phyloP scores from a whole-genome alignment of 2,113 vertebrate genomes.

The Cricetomys ansorgei region DNA sequence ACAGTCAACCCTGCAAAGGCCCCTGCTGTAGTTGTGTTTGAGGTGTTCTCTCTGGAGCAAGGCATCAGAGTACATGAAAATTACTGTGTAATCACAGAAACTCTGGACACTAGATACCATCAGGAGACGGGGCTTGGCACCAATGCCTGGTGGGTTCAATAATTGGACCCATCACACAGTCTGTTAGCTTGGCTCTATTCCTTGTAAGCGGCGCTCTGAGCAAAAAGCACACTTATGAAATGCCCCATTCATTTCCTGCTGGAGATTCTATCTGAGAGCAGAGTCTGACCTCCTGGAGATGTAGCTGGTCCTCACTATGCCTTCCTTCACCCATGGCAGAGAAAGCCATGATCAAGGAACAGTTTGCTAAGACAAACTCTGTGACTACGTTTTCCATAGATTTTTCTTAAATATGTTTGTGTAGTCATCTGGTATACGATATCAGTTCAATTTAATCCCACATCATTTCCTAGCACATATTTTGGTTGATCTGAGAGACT shows the following conservation, averaged over 20 bases:
- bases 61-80: not conserved
- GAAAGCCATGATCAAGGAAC: not conserved
- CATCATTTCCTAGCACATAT: not conserved
- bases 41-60: not conserved
- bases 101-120: not conserved
- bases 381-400: not conserved
- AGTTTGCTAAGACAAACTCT: not conserved
- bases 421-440: slow-evolving; percentile 3
- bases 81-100: not conserved
- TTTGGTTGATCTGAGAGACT: slow-evolving; percentile 38
- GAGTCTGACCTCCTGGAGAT: slow-evolving; percentile 16
- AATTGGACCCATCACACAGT: not conserved
- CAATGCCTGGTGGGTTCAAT: not conserved
- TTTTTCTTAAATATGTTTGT: not conserved
- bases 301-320: not conserved
- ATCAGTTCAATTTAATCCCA: not conserved
- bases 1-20: not conserved
- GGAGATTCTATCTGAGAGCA: slow-evolving; percentile 65
- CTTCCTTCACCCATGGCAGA: not conserved
- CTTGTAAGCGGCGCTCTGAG: not conserved
- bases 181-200: not conserved
- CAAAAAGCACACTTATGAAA: slow-evolving; percentile 58
- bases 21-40: not conserved
- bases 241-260: slow-evolving; percentile 75
- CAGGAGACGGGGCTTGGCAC: not conserved